A percentile compares a stretch with the other conserved stretches of the same genome.
Conservation (phyloP, 1,140 invertebrate genomes). For the Nixonia krombeini region DNA sequence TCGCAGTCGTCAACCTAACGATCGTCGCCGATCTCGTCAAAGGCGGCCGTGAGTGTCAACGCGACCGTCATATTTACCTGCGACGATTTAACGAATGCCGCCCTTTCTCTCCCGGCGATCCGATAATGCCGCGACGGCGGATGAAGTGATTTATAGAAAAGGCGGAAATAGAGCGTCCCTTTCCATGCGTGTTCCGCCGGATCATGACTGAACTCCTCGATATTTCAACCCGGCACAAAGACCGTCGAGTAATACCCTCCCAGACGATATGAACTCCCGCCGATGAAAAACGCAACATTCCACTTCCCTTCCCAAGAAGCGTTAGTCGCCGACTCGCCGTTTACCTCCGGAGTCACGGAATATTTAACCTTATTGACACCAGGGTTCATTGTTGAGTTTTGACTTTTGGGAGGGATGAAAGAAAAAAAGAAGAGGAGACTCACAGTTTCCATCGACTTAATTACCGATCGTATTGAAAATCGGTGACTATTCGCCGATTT, state of each 20-base stretch:
- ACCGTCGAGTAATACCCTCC: no score
- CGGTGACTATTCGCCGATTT: neutral
- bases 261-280: no score
- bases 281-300: neutral
- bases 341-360: neutral
- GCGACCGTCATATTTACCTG: no score
- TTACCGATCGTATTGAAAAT: conserved; percentile 1
- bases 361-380: neutral
- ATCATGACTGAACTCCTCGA: neutral
- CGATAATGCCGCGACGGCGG: neutral
- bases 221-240: no score
- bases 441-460: no score
- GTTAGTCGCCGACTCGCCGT: neutral
- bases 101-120: neutral
- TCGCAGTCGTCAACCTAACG: no score
- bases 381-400: neutral
- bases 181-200: neutral
- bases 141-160: conserved; percentile 10
- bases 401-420: neutral
- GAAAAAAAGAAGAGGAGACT: no score
- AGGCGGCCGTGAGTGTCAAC: no score
- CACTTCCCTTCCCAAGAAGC: neutral
- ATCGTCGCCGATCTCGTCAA: no score
- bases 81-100: conserved; percentile 27
- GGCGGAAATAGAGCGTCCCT: neutral